Base-by-base conservation (phyloP, 2,888 invertebrate species). In the Tetropium fuscum region DNA sequence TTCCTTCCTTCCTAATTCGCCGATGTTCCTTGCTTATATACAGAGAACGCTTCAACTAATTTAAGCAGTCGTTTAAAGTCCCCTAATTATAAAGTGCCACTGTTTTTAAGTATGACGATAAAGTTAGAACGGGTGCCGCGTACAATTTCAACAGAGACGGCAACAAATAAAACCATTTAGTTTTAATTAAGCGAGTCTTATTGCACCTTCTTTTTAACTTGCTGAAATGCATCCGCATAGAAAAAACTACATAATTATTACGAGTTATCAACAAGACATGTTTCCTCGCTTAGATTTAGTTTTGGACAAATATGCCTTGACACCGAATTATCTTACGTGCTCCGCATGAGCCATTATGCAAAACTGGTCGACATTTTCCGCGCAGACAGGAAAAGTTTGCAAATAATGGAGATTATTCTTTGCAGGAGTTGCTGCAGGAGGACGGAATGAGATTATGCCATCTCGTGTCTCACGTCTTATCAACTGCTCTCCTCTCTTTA, bases 391-490 rank as follows among this genome's bases (percentile, higher is more conserved):
- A 40, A 51, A 51, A 51, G 51, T 51, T 51, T 40, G 16, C 18
- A 51, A 40, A 40, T 51, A 51, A 51, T 51, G 40, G 51, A 40
- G 51, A 51, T 51, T 51, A 51, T 51, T 51, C 40, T 51, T 25
- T 34, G 51, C 27, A 38, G 11, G 40, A 51, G 51, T 51, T 51
- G 51, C 11, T 18, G 18, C 27, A 40, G 51, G 6, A 49, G 40
- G 38, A 38, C 7, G 51, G 51, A 51, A 51, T 40, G 27, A n/a
- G 40, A 38, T 51, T 51, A 51, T 51, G 10, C 22, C 20, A 48
- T 44, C 40, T 27, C 38, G 49, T n/a, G n/a, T 15, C 48, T 48
- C 11, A 48, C 13, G 38, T 51, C 38, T 51, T 51, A 51, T 51
- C 51, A 27, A 51, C n/a, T 10, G 18, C 40, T 16, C 27, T n/a